These are phyloP conservation scores for Mantis religiosa DNA, from an alignment of 2,888 invertebrate species.

Conservation along the genomic window DNA sequence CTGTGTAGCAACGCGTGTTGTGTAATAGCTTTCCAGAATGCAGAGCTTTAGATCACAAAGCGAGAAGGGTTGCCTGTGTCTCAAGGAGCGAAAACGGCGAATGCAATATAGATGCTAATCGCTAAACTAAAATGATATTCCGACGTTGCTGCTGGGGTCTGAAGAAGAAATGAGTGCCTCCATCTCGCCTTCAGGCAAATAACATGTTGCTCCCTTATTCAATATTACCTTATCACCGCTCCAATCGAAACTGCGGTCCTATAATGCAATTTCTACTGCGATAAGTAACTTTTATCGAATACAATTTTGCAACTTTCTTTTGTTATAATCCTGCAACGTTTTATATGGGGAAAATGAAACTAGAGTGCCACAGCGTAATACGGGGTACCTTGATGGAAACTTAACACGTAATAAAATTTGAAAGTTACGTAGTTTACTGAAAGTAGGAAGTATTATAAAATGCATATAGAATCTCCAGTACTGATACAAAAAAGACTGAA, in stretches of 20 bases:
- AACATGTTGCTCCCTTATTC: neutral
- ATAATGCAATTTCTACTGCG: neutral
- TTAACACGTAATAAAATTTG: no score
- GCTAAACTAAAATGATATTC: conserved; percentile 8
- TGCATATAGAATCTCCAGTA: no score
- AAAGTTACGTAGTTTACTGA: no score
- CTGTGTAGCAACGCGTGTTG: neutral
- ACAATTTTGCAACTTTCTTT: no score
- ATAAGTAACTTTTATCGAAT: neutral
- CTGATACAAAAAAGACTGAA: no score
- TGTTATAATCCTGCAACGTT: no score
- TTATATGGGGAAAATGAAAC: no score
- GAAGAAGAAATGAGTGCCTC: neutral
- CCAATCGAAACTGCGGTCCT: neutral
- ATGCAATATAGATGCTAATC: conserved; percentile 16
- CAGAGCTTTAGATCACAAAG: neutral
- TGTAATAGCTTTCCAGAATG: neutral
- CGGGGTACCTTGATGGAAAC: no score
- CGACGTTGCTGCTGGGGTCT: neutral
- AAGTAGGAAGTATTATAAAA: no score
- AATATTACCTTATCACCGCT: neutral
- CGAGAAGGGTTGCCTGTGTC: neutral
- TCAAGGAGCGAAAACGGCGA: neutral
- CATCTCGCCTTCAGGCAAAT: neutral
- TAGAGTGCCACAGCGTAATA: no score